A percentile compares a stretch with the other conserved stretches of the same genome.
phyloP scores from a whole-genome alignment of 2,888 invertebrate species.

The Euclidia mi region DNA sequence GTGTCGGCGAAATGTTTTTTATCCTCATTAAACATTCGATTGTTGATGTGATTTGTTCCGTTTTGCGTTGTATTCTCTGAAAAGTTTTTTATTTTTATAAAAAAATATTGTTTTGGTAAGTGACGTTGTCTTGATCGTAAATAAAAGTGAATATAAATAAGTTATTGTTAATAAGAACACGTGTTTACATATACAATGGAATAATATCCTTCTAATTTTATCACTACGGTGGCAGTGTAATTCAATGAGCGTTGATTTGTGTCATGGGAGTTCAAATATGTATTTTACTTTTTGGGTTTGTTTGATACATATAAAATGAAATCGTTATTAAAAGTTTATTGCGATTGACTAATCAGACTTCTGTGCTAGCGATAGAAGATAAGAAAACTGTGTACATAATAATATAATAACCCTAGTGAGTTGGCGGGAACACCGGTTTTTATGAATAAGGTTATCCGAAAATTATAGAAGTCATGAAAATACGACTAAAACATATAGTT shows the following conservation, averaged over 20 bases:
- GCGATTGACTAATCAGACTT: neutral
- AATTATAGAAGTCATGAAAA: neutral
- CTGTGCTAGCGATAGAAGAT: neutral
- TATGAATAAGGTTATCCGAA: slow-evolving; percentile 51
- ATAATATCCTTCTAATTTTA: slow-evolving; percentile 53
- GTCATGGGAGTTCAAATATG: slow-evolving; percentile 36
- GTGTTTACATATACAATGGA: slow-evolving; percentile 25
- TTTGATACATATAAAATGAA: neutral
- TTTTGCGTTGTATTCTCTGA: slow-evolving; percentile 77
- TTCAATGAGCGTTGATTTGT: slow-evolving; percentile 62
- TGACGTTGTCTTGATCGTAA: slow-evolving; percentile 62
- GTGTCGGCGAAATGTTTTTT: slow-evolving; percentile 84
- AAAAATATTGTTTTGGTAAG: slow-evolving; percentile 84
- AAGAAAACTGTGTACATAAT: neutral
- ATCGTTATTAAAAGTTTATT: neutral
- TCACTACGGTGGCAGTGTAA: slow-evolving; percentile 48
- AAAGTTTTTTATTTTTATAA: slow-evolving; percentile 71
- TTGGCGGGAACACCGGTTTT: slow-evolving; percentile 72
- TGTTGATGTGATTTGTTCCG: slow-evolving; percentile 81
- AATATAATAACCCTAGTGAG: slow-evolving; percentile 28
- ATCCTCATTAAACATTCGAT: slow-evolving; percentile 79
- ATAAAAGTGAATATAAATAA: slow-evolving; percentile 19
- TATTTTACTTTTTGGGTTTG: slow-evolving; percentile 4
- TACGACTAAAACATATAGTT: too few species aligned
- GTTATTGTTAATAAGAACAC: neutral